phyloP scores from a whole-genome alignment of 2,888 invertebrate genomes.

The Sminthurides aquaticus region DNA sequence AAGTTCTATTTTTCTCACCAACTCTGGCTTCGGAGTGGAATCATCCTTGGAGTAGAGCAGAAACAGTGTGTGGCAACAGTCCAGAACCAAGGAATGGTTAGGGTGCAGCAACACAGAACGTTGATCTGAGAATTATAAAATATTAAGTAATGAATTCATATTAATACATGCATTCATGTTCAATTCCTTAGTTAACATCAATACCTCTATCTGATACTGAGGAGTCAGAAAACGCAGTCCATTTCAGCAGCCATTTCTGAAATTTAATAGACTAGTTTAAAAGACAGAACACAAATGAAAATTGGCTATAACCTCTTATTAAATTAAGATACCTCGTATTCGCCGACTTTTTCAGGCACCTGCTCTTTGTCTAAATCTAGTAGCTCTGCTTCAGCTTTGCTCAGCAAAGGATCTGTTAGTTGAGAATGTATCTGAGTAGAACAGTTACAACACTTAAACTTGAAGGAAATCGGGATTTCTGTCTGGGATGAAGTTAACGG shows the following conservation, averaged over 20 bases:
- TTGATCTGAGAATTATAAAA: too few species aligned
- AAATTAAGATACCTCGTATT: constrained; percentile 36
- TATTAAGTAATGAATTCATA: too few species aligned
- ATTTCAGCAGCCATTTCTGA: constrained; percentile 24
- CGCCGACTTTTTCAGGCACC: constrained; percentile 25
- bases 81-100: constrained; percentile 35
- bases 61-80: constrained; percentile 40
- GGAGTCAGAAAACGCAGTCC: constrained; percentile 19
- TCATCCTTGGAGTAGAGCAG: constrained; percentile 33
- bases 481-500: neutral
- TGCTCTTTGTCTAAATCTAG: constrained; percentile 25
- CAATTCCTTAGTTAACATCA: too few species aligned
- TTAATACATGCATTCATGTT: too few species aligned
- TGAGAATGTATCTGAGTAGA: constrained; percentile 36
- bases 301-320: too few species aligned
- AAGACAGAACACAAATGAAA: too few species aligned
- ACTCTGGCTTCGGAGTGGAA: constrained; percentile 16
- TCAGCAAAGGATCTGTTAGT: constrained; percentile 12
- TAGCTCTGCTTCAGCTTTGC: constrained; percentile 25
- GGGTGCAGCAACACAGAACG: constrained; percentile 39
- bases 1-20: constrained; percentile 30
- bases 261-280: too few species aligned
- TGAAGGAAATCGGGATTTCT: neutral
- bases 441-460: constrained; percentile 13
- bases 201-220: too few species aligned